phyloP scores from a whole-genome alignment of 1,140 invertebrate species.

The Bombus polaris region DNA sequence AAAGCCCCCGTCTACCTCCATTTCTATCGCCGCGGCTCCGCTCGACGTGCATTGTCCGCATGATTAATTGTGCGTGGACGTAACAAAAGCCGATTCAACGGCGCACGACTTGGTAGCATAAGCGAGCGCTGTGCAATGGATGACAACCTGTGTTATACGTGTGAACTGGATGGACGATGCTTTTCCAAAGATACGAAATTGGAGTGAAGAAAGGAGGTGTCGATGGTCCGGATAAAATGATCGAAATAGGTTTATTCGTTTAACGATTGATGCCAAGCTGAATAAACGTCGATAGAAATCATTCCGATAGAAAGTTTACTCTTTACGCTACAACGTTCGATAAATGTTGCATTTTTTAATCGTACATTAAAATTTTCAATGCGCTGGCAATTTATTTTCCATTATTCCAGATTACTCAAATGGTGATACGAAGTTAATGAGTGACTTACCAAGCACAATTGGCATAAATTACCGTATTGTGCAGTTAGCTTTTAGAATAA shows the following conservation, averaged over 20 bases:
- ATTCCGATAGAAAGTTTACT: not conserved
- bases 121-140: not conserved
- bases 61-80: constrained; percentile 49
- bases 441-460: not conserved
- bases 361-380: too few species aligned
- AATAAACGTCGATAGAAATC: not conserved
- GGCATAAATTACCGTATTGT: not conserved
- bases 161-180: not conserved
- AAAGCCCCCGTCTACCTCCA: not conserved
- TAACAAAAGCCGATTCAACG: constrained; percentile 41
- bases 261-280: too few species aligned
- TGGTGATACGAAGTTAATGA: not conserved
- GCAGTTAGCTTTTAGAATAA: not conserved
- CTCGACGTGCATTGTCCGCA: constrained; percentile 23
- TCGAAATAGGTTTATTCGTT: not conserved
- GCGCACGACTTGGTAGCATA: not conserved
- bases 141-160: not conserved
- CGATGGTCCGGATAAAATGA: not conserved
- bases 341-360: not conserved
- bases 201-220: not conserved
- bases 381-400: not conserved
- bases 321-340: not conserved
- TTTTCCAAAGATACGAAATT: not conserved
- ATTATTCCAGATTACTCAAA: not conserved
- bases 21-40: not conserved